These are phyloP conservation scores for Lypha dubia DNA, from an alignment of 2,888 invertebrate species.

Conservation along the genomic window DNA sequence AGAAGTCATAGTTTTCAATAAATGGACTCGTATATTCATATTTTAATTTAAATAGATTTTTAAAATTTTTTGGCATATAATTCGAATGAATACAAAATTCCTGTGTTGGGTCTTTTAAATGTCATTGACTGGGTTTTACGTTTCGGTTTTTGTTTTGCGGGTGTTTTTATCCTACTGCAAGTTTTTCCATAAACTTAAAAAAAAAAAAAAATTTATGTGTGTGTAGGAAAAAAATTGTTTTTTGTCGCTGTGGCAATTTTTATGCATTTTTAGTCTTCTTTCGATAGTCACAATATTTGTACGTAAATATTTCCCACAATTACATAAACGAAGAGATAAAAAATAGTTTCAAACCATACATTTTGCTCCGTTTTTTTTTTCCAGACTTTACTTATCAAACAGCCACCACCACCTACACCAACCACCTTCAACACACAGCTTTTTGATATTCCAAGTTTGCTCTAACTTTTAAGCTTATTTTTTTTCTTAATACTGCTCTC, in stretches of 20 bases:
- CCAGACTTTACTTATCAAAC: background rate
- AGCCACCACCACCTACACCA: background rate
- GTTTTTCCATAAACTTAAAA: constrained; percentile 10
- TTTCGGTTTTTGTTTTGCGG: constrained; percentile 12
- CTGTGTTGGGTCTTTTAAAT: constrained; percentile 4
- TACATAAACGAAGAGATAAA: background rate
- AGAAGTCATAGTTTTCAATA: no score
- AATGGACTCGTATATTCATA: background rate
- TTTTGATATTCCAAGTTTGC: constrained; percentile 33
- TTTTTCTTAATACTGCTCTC: constrained; percentile 3
- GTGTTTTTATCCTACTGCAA: background rate
- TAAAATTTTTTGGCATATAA: constrained; percentile 1
- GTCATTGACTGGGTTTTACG: constrained; percentile 10
- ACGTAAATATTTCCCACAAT: constrained; percentile 19
- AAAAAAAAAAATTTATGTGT: no score
- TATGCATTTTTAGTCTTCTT: constrained; percentile 59
- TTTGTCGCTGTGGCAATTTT: constrained; percentile 65
- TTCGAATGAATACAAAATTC: background rate
- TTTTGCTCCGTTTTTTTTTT: background rate
- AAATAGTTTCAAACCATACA: constrained; percentile 22
- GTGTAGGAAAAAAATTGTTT: constrained; percentile 53
- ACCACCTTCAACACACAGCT: constrained; percentile 11
- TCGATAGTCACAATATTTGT: constrained; percentile 19
- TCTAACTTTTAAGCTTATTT: constrained; percentile 48
- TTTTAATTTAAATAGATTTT: background rate